Evolutionary conservation across 2,888 invertebrate species (phyloP).

Genomic region (Terebella lapidaria): DNA sequence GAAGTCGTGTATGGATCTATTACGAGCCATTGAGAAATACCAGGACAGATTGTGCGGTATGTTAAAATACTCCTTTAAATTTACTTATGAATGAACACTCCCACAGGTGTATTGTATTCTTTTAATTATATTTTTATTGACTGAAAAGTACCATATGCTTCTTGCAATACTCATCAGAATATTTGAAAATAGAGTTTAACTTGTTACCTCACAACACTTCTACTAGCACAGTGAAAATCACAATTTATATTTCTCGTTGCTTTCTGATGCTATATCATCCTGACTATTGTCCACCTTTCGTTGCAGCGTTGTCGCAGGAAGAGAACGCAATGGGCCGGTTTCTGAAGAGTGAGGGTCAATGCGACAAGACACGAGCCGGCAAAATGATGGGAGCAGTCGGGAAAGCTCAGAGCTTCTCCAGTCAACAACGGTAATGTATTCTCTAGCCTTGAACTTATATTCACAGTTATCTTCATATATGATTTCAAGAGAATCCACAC

Average conservation of each 20-base stretch:
- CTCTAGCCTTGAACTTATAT: too few species aligned
- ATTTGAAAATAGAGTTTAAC: too few species aligned
- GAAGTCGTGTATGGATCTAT: slow-evolving; percentile 79
- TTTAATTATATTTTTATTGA: too few species aligned
- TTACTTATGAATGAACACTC: too few species aligned
- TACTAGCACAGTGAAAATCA: too few species aligned
- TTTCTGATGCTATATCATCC: too few species aligned
- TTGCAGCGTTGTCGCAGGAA: slow-evolving; percentile 81
- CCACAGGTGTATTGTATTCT: too few species aligned
- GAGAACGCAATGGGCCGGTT: slow-evolving; percentile 92
- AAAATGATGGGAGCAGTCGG: slow-evolving; percentile 77
- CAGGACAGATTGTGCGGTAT: slow-evolving; percentile 83
- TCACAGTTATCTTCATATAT: background rate
- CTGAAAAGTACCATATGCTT: too few species aligned
- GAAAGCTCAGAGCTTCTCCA: slow-evolving; percentile 82
- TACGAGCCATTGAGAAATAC: slow-evolving; percentile 84
- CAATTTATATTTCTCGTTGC: too few species aligned
- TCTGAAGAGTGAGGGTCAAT: slow-evolving; percentile 86
- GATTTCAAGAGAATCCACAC: background rate
- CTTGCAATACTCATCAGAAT: too few species aligned
- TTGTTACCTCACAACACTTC: too few species aligned
- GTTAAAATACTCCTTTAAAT: too few species aligned
- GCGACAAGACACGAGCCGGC: slow-evolving; percentile 76
- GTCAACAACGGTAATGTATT: slow-evolving; percentile 68
- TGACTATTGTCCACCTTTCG: slow-evolving; percentile 4